A percentile compares a stretch with the other conserved stretches of the same genome.
These are phyloP conservation scores for Gobionotothen gibberifrons DNA, from an alignment of 2,797 vertebrate genomes.

Conservation along the genomic window DNA sequence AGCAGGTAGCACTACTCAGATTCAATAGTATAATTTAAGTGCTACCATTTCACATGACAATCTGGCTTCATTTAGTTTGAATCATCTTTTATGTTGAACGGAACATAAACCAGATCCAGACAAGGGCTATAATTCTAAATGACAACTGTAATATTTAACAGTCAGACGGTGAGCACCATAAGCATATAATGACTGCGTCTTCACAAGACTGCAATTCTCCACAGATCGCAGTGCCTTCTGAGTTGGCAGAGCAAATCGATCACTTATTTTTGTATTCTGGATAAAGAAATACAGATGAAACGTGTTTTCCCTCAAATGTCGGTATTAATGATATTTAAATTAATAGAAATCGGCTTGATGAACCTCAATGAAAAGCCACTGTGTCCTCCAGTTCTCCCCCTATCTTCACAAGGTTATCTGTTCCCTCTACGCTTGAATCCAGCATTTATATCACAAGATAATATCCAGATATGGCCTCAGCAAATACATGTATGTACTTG, in stretches of 20 bases:
- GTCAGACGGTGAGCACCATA: conserved; percentile 4
- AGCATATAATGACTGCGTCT: conserved; percentile 41
- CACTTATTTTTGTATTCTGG: conserved; percentile 20
- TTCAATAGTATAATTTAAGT: not conserved
- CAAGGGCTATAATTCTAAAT: conserved; percentile 20
- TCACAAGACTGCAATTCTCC: conserved; percentile 30
- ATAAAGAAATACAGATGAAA: not conserved
- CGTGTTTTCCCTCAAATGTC: not conserved
- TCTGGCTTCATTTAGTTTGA: not conserved
- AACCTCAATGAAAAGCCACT: not conserved
- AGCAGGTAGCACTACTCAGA: not conserved
- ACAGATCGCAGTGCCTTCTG: conserved; percentile 23
- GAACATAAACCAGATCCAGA: conserved; percentile 22
- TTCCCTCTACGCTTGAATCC: conserved; percentile 19
- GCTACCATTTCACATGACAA: conserved; percentile 8
- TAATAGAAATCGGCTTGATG: conserved; percentile 1
- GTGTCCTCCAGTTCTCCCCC: conserved; percentile 31
- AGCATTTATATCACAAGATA: not conserved
- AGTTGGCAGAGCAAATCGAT: conserved; percentile 37
- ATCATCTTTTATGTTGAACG: conserved; percentile 25
- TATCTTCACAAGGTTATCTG: too few species aligned
- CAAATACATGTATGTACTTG: too few species aligned
- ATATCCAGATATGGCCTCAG: too few species aligned
- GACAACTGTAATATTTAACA: conserved; percentile 35
- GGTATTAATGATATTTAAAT: too few species aligned